phyloP scores from a whole-genome alignment of 2,888 invertebrate genomes.

The Cataglyphis albicans region DNA sequence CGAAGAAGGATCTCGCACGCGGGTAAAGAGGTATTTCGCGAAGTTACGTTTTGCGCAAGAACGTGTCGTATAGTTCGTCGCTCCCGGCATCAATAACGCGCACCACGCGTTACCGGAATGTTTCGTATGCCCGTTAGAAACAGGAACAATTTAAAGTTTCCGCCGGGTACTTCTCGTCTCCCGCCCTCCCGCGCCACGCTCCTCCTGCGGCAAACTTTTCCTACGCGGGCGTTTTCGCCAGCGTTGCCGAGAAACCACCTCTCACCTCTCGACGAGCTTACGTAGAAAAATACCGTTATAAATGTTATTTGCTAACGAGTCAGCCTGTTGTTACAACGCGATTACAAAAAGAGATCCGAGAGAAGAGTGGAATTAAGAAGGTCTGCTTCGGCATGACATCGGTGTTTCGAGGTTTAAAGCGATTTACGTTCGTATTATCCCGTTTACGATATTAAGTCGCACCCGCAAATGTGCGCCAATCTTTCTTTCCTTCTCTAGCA shows the following conservation, averaged over 20 bases:
- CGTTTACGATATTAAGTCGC: constrained; percentile 79
- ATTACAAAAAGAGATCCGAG: constrained; percentile 70
- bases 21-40: constrained; percentile 42
- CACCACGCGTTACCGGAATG: constrained; percentile 50
- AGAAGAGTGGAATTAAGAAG: constrained; percentile 75
- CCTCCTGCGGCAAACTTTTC: constrained; percentile 22
- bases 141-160: constrained; percentile 58
- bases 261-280: constrained; percentile 74
- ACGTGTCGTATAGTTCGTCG: constrained; percentile 48
- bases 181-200: constrained; percentile 30
- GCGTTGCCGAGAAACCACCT: constrained; percentile 1
- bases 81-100: constrained; percentile 50
- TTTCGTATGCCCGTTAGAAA: constrained; percentile 56
- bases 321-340: constrained; percentile 69
- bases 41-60: constrained; percentile 50
- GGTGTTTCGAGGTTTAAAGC: constrained; percentile 78
- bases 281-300: constrained; percentile 78
- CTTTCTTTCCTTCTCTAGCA: constrained; percentile 19
- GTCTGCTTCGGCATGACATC: constrained; percentile 70
- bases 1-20: constrained; percentile 2
- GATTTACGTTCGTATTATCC: constrained; percentile 83
- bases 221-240: constrained; percentile 19
- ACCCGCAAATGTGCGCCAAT: constrained; percentile 52
- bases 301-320: constrained; percentile 82
- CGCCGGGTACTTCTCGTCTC: constrained; percentile 34